Conservation (phyloP, 1,140 invertebrate species). For the Sycobia sp. region DNA sequence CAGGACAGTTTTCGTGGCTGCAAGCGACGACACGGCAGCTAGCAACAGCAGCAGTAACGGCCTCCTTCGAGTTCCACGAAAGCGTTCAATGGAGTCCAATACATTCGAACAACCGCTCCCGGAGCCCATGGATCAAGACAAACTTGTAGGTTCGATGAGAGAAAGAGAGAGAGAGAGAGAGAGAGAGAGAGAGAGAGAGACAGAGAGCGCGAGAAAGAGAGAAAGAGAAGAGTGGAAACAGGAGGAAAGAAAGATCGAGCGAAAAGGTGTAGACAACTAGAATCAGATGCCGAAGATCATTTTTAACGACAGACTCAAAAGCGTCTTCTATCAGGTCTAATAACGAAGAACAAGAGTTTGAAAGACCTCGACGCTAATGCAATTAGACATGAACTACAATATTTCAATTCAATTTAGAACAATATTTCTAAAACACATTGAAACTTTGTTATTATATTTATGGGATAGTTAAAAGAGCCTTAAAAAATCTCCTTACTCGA, state of each 20-base stretch:
- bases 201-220: too few species aligned
- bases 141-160: conserved; percentile 24
- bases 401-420: too few species aligned
- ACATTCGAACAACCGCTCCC: neutral
- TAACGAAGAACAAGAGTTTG: neutral
- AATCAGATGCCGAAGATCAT: conserved; percentile 14
- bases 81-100: conserved; percentile 26
- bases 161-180: neutral
- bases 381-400: too few species aligned
- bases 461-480: too few species aligned
- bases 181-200: too few species aligned
- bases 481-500: too few species aligned
- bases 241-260: too few species aligned
- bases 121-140: conserved; percentile 28
- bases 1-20: neutral
- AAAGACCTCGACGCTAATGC: conserved; percentile 10
- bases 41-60: neutral
- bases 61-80: conserved; percentile 22
- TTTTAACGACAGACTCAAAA: conserved; percentile 2
- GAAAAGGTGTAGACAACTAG: neutral
- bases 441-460: too few species aligned
- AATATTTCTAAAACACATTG: too few species aligned
- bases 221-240: neutral
- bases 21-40: neutral
- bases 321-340: conserved; percentile 9